A percentile compares a stretch with the other conserved stretches of the same genome.
phyloP scores from a whole-genome alignment of 1,140 invertebrate genomes.

The Drosophila kepulauana region DNA sequence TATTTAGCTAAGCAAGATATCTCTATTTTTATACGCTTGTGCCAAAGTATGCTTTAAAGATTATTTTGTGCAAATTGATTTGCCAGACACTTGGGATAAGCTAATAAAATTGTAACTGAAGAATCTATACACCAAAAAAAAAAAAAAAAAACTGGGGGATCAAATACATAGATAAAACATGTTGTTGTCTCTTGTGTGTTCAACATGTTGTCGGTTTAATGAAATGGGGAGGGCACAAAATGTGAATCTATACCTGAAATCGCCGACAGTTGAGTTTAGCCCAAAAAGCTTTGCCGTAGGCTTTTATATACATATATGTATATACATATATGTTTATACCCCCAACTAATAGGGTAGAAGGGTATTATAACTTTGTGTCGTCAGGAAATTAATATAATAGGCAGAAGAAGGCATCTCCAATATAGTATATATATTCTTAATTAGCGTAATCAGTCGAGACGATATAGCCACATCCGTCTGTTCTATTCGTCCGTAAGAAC shows the following conservation, averaged over 20 bases:
- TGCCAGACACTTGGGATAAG: background rate
- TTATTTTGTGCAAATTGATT: constrained; percentile 3
- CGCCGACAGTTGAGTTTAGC: constrained; percentile 2
- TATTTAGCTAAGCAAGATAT: background rate
- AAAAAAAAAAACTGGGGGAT: background rate
- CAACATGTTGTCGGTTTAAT: constrained; percentile 6
- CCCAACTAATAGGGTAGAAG: too few species aligned
- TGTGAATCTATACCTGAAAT: constrained; percentile 23
- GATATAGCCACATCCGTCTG: too few species aligned
- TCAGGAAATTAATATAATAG: too few species aligned
- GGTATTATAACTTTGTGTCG: too few species aligned
- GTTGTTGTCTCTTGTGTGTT: background rate
- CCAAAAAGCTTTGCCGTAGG: background rate
- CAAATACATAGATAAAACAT: background rate
- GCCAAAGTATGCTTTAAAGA: constrained; percentile 2
- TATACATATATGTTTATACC: too few species aligned
- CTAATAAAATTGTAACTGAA: background rate
- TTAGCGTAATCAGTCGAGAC: too few species aligned
- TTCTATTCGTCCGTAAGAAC: too few species aligned
- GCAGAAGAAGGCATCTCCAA: too few species aligned
- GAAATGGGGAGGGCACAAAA: background rate
- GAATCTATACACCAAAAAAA: background rate
- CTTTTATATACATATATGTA: too few species aligned
- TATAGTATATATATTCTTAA: too few species aligned
- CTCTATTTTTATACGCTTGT: background rate